These are phyloP conservation scores for Pachyramphus minor DNA, from an alignment of 2,113 vertebrate species.

Conservation along the genomic window DNA sequence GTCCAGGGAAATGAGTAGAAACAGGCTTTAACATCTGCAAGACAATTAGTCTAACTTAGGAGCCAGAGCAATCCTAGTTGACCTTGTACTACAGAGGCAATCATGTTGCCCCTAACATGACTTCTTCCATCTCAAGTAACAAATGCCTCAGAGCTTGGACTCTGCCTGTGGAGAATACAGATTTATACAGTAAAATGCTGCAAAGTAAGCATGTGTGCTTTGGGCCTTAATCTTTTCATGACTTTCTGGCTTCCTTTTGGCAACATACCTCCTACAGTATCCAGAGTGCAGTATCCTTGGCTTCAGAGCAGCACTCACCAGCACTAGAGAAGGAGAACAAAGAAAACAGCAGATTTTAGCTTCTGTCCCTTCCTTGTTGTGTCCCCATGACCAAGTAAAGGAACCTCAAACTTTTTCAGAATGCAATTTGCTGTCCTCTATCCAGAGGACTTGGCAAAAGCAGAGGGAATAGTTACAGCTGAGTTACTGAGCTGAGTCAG, in stretches of 20 bases:
- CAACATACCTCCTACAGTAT: neutral
- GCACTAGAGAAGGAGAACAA: neutral
- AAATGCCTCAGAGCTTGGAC: neutral
- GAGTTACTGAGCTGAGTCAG: neutral
- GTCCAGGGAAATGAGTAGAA: neutral
- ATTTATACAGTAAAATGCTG: neutral
- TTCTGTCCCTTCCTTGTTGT: neutral
- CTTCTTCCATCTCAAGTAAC: neutral
- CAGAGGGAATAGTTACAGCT: neutral
- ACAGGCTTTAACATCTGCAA: neutral
- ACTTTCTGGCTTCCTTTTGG: neutral
- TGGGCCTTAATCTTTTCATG: neutral
- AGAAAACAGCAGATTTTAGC: neutral
- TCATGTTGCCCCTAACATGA: neutral
- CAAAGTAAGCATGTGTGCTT: neutral
- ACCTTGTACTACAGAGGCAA: neutral
- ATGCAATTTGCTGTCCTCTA: neutral
- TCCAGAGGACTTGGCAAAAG: neutral
- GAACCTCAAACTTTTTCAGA: neutral
- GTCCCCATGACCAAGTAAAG: neutral
- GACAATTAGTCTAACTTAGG: neutral
- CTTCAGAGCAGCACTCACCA: accelerated
- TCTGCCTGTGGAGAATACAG: neutral
- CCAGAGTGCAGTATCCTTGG: neutral
- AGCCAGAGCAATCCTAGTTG: neutral